Base-by-base conservation (phyloP, 2,113 vertebrate species). In the Triplophysa tibetana region DNA sequence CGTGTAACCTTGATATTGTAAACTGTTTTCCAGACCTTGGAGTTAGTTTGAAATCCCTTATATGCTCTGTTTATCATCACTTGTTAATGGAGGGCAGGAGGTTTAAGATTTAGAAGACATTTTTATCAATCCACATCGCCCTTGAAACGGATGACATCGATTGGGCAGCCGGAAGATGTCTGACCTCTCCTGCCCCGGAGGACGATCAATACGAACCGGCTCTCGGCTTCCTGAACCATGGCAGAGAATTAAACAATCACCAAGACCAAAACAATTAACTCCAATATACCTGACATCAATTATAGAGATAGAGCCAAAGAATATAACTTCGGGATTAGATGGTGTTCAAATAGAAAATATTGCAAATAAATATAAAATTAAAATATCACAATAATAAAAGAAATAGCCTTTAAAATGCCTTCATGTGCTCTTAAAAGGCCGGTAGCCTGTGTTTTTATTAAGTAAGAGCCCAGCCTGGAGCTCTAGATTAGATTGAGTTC, bases 121-220 rank as follows among this genome's bases (percentile, higher is more conserved):
- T 41, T 86, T 79, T 89, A 92, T 92, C 86, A 90, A 91, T 84
- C 78, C 82, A 84, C 54, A 72, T 45, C 23, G 81, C 84, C 82
- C 38, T 85, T 81, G 24, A 85, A 88, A 78, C 80, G 83, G 79
- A 17, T 78, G 64, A 65, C 77, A 91, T 89, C 80, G 91, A 93
- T 91, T 83, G 75, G 38, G 70, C 83, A 85, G 88, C 89, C 85
- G 87, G 87, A 61, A 83, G 56, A 87, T 87, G 86, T 82, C 81
- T 87, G 84, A 89, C 85, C 88, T 82, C 1, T 8, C 13, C 45
- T 79, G 73, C 81, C 56, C 70, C 77, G 68, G 11, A 81, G 75
- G 72, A 74, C 45, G 86, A 89, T 92, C 91, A 66, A 91, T 91
- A 74, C 1, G 19, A 50, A 43, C 72, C 54, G 0, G 26, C 17